A percentile compares a stretch with the other conserved stretches of the same genome.
phyloP scores from a whole-genome alignment of 2,797 vertebrate species.

The Rhynchonycteris naso region DNA sequence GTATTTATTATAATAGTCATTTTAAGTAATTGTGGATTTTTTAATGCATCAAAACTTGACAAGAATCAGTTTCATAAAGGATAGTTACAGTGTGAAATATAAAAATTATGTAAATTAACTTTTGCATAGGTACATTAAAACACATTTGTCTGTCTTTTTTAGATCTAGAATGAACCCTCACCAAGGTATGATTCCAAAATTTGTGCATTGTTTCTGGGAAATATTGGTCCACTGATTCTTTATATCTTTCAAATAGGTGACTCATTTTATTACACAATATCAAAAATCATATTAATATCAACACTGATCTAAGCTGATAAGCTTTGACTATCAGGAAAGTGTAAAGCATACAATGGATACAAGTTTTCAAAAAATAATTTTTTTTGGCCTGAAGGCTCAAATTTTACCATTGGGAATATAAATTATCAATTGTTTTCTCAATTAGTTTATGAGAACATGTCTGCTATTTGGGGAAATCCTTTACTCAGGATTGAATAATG shows the following conservation, averaged over 20 bases:
- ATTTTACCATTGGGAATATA: not conserved
- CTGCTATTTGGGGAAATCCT: not conserved
- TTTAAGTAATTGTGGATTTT: not conserved
- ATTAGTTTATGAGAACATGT: not conserved
- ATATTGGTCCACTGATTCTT: not conserved
- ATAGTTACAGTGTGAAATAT: not conserved
- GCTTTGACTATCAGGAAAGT: not conserved
- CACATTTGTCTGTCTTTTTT: slow-evolving; percentile 6
- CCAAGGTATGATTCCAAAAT: not conserved
- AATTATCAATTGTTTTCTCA: not conserved
- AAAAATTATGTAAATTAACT: not conserved
- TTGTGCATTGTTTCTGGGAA: not conserved
- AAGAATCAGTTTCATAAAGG: not conserved
- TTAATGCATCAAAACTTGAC: not conserved
- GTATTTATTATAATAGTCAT: not conserved
- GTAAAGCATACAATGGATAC: not conserved
- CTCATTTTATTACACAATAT: not conserved
- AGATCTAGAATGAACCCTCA: not conserved
- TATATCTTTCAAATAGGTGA: not conserved
- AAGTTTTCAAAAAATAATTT: not conserved
- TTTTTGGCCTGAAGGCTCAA: not conserved
- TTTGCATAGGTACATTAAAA: not conserved
- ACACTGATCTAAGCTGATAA: not conserved
- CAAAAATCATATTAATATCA: not conserved
- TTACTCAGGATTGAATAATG: slow-evolving; percentile 2